phyloP scores from a whole-genome alignment of 2,888 invertebrate genomes.

The Buathra laborator region DNA sequence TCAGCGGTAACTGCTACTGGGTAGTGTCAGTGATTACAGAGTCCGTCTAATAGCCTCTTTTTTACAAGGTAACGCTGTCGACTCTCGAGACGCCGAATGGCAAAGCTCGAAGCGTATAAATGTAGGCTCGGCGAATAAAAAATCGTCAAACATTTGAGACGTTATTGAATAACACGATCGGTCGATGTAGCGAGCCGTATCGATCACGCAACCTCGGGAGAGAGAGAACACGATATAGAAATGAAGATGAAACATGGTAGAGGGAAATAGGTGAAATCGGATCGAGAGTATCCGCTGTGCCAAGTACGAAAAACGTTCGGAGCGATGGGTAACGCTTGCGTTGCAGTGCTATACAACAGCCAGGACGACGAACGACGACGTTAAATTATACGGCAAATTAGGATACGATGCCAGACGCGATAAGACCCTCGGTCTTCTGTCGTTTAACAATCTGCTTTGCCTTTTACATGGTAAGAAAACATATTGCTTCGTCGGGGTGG shows the following conservation, averaged over 20 bases:
- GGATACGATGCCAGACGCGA: constrained; percentile 69
- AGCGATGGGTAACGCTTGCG: constrained; percentile 24
- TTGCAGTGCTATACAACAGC: constrained; percentile 19
- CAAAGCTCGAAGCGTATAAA: constrained; percentile 8
- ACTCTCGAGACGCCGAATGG: not conserved
- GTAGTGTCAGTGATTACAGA: too few species aligned
- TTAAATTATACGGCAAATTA: constrained; percentile 68
- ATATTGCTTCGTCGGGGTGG: constrained; percentile 32
- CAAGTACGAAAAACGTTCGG: constrained; percentile 67
- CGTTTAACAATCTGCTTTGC: constrained; percentile 61
- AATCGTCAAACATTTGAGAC: not conserved
- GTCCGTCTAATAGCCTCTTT: too few species aligned
- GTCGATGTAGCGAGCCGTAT: constrained; percentile 39
- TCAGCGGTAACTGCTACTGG: too few species aligned
- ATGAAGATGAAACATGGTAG: constrained; percentile 12
- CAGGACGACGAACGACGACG: constrained; percentile 50
- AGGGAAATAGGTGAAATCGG: constrained; percentile 45
- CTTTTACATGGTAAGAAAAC: constrained; percentile 59
- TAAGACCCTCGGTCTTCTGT: constrained; percentile 64
- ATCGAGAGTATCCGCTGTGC: constrained; percentile 63
- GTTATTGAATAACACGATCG: constrained; percentile 53
- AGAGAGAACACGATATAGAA: constrained; percentile 26
- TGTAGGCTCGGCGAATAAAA: not conserved
- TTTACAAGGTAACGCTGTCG: not conserved
- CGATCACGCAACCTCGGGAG: constrained; percentile 55